Percentiles rank a stretch among this genome's conserved stretches.
These are phyloP conservation scores for Himalopsyche kuldschensis DNA, from an alignment of 2,888 invertebrate species.

Conservation along the genomic window DNA sequence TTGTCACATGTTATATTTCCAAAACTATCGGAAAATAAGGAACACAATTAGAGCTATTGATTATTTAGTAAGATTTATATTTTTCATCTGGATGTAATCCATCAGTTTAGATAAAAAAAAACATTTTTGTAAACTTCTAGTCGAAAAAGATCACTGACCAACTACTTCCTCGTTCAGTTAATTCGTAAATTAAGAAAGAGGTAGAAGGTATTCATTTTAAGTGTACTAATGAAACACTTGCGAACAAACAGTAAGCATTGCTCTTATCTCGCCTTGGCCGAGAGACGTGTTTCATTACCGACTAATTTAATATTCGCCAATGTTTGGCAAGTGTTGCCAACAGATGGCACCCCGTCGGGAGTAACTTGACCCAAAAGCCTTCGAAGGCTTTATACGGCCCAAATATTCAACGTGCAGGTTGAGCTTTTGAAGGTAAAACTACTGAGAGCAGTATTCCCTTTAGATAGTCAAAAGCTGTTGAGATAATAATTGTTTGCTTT, in stretches of 20 bases:
- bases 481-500: too few species aligned
- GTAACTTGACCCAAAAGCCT: not conserved
- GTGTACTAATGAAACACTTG: not conserved
- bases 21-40: too few species aligned
- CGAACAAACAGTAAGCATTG: not conserved
- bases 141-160: too few species aligned
- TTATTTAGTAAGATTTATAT: too few species aligned
- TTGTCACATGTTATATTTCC: too few species aligned
- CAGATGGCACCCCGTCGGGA: not conserved
- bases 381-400: not conserved
- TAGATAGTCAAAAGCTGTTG: too few species aligned
- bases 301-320: not conserved
- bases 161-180: not conserved
- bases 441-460: too few species aligned
- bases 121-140: too few species aligned
- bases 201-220: not conserved
- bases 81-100: too few species aligned
- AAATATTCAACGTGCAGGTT: not conserved
- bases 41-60: too few species aligned
- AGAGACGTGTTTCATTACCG: not conserved
- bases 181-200: not conserved
- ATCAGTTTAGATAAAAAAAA: too few species aligned
- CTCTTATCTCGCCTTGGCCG: not conserved
- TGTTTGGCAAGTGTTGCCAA: not conserved
- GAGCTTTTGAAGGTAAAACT: too few species aligned